Percentiles rank a stretch among this genome's conserved stretches.
Conservation (phyloP, 1,140 invertebrate species). For the Anastrepha obliqua region DNA sequence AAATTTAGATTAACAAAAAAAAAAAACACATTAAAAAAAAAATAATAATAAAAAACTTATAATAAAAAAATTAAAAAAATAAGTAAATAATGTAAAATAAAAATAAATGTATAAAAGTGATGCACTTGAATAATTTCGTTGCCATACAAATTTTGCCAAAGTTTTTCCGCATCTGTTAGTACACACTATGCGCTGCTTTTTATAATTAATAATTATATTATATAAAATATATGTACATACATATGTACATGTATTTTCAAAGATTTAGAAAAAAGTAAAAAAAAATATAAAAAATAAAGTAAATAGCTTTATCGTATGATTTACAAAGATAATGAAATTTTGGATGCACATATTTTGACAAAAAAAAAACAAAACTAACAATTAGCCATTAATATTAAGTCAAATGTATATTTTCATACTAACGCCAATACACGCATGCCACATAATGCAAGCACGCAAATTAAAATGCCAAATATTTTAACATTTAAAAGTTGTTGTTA, state of each 20-base stretch:
- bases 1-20: background rate
- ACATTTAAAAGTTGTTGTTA: background rate
- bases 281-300: background rate
- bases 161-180: conserved; percentile 13
- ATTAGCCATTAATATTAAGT: background rate
- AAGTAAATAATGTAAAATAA: no score
- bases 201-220: no score
- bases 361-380: background rate
- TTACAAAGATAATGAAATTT: conserved; percentile 6
- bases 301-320: background rate
- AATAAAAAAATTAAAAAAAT: no score
- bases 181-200: background rate
- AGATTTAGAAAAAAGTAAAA: background rate
- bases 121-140: conserved; percentile 2
- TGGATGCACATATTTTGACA: background rate
- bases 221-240: background rate
- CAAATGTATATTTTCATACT: conserved; percentile 31
- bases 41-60: no score
- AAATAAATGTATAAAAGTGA: background rate
- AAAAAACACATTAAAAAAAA: background rate
- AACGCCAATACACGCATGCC: background rate
- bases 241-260: background rate
- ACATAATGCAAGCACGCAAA: background rate
- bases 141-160: conserved; percentile 50
- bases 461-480: conserved; percentile 36